A percentile compares a stretch with the other conserved stretches of the same genome.
Evolutionary conservation across 2,888 invertebrate genomes (phyloP).

Genomic region (Xanthorhoe spadicearia): DNA sequence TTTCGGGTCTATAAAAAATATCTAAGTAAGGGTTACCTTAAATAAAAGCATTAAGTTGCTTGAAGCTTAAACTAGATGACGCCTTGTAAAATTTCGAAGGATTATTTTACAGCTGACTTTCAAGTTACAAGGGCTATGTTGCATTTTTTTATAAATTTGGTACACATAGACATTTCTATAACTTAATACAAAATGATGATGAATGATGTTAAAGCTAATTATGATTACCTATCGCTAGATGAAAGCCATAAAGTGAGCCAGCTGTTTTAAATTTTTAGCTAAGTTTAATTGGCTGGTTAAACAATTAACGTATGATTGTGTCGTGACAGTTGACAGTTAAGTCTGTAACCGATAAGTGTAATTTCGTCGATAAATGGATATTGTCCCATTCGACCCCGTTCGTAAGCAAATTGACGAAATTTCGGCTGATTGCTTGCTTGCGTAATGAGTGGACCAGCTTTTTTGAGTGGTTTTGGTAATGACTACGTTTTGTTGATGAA

Average conservation of each 20-base stretch:
- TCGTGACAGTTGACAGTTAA: constrained; percentile 44
- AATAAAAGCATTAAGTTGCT: no score
- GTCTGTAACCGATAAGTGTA: constrained; percentile 40
- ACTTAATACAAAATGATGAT: no score
- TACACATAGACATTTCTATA: no score
- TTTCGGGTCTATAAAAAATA: no score
- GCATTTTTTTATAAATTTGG: no score
- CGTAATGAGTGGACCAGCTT: constrained; percentile 25
- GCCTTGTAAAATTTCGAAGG: no score
- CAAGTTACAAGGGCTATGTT: no score
- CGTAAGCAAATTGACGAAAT: constrained; percentile 32
- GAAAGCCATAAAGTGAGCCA: neutral
- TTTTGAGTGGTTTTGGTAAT: constrained; percentile 13
- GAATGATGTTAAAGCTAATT: no score
- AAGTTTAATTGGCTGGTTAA: constrained; percentile 43
- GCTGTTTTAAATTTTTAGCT: constrained; percentile 7
- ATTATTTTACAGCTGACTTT: no score
- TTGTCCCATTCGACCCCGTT: constrained; percentile 21
- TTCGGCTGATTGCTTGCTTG: constrained; percentile 32
- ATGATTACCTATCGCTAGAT: no score
- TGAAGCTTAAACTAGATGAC: no score
- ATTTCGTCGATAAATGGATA: constrained; percentile 38
- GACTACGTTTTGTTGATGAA: neutral
- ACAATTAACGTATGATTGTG: constrained; percentile 46
- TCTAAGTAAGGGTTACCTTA: no score